Evolutionary conservation across 2,888 invertebrate species (phyloP).

Genomic region (Drosophila greeni): DNA sequence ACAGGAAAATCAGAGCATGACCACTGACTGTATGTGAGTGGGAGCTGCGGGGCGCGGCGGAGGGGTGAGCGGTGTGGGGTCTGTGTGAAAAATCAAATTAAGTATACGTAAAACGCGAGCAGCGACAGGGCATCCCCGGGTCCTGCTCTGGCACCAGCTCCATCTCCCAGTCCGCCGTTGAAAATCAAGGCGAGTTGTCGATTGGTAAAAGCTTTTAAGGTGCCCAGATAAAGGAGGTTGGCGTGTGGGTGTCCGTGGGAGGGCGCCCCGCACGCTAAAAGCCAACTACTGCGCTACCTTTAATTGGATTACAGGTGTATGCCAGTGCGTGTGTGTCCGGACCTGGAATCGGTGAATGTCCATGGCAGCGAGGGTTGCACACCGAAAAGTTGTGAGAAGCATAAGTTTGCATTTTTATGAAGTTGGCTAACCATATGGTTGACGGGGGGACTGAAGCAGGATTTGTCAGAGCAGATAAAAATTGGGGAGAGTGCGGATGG

Average conservation of each 20-base stretch:
- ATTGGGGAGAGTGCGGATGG: conserved; percentile 27
- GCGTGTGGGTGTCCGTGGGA: conserved; percentile 14
- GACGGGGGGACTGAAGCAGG: conserved; percentile 22
- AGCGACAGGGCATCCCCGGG: conserved; percentile 41
- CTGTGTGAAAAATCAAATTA: conserved; percentile 72
- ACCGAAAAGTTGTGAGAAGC: conserved; percentile 66
- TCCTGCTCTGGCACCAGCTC: conserved; percentile 10
- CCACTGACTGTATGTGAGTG: conserved; percentile 52
- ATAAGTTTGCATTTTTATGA: conserved; percentile 74
- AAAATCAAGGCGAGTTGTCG: conserved; percentile 71
- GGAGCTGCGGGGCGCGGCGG: neutral
- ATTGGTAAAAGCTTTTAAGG: conserved; percentile 73
- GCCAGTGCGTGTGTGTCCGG: conserved; percentile 34
- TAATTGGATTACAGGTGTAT: conserved; percentile 74
- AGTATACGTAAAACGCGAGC: conserved; percentile 72
- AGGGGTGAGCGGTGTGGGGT: conserved; percentile 17
- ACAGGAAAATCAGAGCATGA: conserved; percentile 70
- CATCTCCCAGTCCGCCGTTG: conserved; percentile 53
- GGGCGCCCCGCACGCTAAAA: conserved; percentile 66
- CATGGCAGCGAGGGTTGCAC: conserved; percentile 44
- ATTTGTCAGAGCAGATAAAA: conserved; percentile 1
- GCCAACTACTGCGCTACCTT: conserved; percentile 74
- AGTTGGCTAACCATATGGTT: conserved; percentile 65
- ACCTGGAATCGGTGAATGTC: conserved; percentile 21
- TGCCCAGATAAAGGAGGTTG: conserved; percentile 40